Percentiles rank a stretch among this genome's conserved stretches.
Evolutionary conservation across 2,797 vertebrate genomes (phyloP).

Genomic region (Protonibea diacanthus): DNA sequence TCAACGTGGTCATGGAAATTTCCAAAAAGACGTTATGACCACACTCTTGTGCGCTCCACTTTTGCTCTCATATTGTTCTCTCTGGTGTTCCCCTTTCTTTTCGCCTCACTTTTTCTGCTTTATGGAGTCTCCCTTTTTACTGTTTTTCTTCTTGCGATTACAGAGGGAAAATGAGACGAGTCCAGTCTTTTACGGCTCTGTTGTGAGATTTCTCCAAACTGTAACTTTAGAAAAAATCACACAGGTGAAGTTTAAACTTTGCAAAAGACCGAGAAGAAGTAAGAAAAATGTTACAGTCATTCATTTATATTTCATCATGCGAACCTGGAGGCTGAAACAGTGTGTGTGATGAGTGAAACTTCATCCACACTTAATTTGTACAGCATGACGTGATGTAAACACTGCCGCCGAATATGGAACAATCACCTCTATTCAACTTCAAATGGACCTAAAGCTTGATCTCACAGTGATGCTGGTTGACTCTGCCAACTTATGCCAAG

Average conservation of each 20-base stretch:
- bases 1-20: slow-evolving; percentile 85
- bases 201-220: slow-evolving; percentile 1
- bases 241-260: slow-evolving; percentile 9
- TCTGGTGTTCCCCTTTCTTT: slow-evolving; percentile 51
- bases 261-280: background rate
- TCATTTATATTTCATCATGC: background rate
- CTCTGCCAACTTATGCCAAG: slow-evolving; percentile 20
- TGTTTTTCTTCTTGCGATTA: slow-evolving; percentile 3
- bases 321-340: slow-evolving; percentile 3
- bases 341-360: slow-evolving; percentile 28
- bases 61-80: slow-evolving; percentile 68
- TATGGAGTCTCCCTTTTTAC: background rate
- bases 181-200: background rate
- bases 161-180: background rate
- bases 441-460: slow-evolving; percentile 47
- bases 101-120: slow-evolving; percentile 27
- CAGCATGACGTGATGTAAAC: slow-evolving; percentile 43
- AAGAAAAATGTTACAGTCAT: background rate
- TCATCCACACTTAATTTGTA: background rate
- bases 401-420: slow-evolving; percentile 42
- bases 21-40: slow-evolving; percentile 78
- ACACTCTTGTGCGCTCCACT: slow-evolving; percentile 57
- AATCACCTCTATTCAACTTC: slow-evolving; percentile 59
- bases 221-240: background rate
- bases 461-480: slow-evolving; percentile 33